Base-by-base conservation (phyloP, 2,113 vertebrate species). In the Syrrhaptes paradoxus region DNA sequence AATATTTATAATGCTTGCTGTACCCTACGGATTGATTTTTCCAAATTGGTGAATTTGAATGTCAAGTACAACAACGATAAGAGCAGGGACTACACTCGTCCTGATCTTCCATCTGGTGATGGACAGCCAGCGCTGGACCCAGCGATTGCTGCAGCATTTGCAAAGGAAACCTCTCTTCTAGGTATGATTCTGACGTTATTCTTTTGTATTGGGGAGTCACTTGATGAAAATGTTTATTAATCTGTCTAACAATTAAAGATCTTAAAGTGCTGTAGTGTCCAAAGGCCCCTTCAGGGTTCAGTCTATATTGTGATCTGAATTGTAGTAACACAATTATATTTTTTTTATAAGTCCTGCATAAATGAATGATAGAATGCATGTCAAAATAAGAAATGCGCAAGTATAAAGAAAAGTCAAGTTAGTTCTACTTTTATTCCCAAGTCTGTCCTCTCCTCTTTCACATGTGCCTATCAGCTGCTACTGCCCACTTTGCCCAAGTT, bases 61-160 rank as follows among this genome's bases (percentile, higher is more conserved):
- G 99, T 99, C 61, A 99, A 99, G 96, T 99, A 99, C 98, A 99
- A 99, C 98, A 99, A 99, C 2, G 99, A 99, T 96, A 99, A 99
- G 98, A 99, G 99, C 95, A 99, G 99, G 29, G 99, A 99, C 96
- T 99, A 99, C 96, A 99, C 99, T 14, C 98, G 99, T 89, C 92
- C 99, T 17, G 99, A 99, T 95, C 99, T 99, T 87, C 99, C 99
- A 0, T 99, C 99, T 43, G 99, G 99, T 9, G 99, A 99, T 76
- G 99, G 99, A 54, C 99, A 99, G 21, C 99, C 99, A 77, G 98
- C 98, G 4, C 83, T 99, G 73, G 99, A 99, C 79, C 98, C 98
- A 62, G 96, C 98, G 22, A 98, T 99, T 96, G 98, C 99, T 38
- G 99, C 98, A 38, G 99, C 99, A 28, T 99, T 99, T 97, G 98